These are phyloP conservation scores for Malurus cyaneus DNA, from an alignment of 2,113 vertebrate genomes.

Conservation along the genomic window DNA sequence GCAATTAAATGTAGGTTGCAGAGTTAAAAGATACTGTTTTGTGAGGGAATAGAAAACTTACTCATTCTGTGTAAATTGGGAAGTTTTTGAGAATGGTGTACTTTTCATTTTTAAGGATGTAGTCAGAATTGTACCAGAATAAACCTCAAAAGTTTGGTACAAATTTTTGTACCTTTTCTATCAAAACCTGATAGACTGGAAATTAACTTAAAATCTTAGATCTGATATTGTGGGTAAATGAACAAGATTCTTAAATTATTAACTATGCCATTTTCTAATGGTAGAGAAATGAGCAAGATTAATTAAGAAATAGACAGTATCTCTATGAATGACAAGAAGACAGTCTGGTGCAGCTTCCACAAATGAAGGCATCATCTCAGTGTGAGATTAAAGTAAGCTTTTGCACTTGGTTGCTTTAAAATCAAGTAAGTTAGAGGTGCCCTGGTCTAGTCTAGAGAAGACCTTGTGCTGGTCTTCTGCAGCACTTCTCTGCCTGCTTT, in stretches of 20 bases:
- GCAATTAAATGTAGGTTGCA: background rate
- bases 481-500: no score
- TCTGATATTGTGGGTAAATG: background rate
- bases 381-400: background rate
- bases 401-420: background rate
- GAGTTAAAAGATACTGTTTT: background rate
- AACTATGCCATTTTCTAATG: background rate
- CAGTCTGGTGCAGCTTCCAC: background rate
- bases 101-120: background rate
- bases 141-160: background rate
- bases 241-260: background rate
- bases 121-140: background rate
- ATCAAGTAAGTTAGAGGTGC: background rate
- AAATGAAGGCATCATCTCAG: background rate
- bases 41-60: background rate
- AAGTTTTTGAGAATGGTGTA: background rate
- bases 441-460: background rate
- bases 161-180: background rate
- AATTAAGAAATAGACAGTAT: background rate
- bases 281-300: background rate
- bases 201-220: background rate
- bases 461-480: no score
- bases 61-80: background rate
- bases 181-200: background rate
- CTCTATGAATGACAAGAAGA: background rate